A percentile compares a stretch with the other conserved stretches of the same genome.
Conservation (phyloP, 2,888 invertebrate genomes). For the Saturnia pavonia region DNA sequence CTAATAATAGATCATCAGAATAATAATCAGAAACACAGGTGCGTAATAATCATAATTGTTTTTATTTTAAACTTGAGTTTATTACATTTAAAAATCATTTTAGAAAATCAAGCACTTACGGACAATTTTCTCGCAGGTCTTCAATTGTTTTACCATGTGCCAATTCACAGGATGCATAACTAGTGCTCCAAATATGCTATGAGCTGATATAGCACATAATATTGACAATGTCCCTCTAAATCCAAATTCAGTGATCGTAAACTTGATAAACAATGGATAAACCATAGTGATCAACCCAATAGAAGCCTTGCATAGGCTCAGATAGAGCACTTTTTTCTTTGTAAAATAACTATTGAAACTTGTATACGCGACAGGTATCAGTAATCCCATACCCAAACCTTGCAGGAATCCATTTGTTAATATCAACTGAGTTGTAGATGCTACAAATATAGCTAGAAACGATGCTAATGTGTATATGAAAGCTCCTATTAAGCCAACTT, state of each 20-base stretch:
- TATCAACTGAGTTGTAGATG: constrained; percentile 83
- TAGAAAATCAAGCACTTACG: constrained; percentile 55
- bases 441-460: constrained; percentile 83
- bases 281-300: constrained; percentile 86
- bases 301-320: constrained; percentile 86
- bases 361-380: constrained; percentile 87
- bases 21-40: too few relatives aligned
- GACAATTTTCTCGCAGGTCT: constrained; percentile 68
- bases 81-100: background rate
- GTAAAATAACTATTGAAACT: constrained; percentile 89
- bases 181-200: constrained; percentile 85
- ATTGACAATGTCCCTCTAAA: constrained; percentile 87
- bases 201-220: constrained; percentile 84
- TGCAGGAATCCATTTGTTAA: constrained; percentile 85
- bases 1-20: too few relatives aligned
- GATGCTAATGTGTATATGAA: constrained; percentile 84
- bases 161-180: constrained; percentile 88
- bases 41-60: too few relatives aligned
- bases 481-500: constrained; percentile 85
- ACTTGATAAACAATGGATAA: constrained; percentile 85
- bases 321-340: constrained; percentile 85
- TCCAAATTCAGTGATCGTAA: constrained; percentile 84
- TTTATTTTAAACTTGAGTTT: too few relatives aligned
- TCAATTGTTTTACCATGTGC: constrained; percentile 82
- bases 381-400: constrained; percentile 86